phyloP scores from a whole-genome alignment of 1,140 invertebrate species.

The Penaeus indicus region DNA sequence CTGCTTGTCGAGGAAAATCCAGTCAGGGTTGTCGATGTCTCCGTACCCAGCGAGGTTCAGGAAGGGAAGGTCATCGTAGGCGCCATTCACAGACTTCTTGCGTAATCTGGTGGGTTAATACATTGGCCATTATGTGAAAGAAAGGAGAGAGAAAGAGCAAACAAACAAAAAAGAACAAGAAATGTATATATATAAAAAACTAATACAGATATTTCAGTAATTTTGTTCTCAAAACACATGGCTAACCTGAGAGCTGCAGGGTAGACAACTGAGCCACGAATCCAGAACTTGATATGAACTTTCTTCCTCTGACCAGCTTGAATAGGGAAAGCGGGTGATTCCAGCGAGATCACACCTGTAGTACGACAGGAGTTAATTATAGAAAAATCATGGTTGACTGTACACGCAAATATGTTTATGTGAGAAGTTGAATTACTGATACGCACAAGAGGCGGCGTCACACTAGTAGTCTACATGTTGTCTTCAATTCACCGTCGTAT shows the following conservation, averaged over 20 bases:
- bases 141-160: no score
- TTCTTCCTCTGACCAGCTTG: background rate
- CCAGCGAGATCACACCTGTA: conserved; percentile 53
- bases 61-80: conserved; percentile 3
- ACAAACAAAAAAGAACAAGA: no score
- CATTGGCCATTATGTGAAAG: no score
- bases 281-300: conserved; percentile 20
- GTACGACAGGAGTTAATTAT: background rate
- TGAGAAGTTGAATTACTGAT: no score
- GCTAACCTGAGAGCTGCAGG: conserved; percentile 44
- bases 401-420: no score
- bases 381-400: background rate
- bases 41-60: background rate
- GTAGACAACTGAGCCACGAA: conserved; percentile 36
- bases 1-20: background rate
- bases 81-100: conserved; percentile 13
- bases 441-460: no score
- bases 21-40: conserved; percentile 17
- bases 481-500: no score
- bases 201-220: no score
- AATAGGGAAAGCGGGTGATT: conserved; percentile 36
- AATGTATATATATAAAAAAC: no score
- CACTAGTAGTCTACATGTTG: no score
- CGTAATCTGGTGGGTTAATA: background rate
- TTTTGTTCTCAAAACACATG: no score